Evolutionary conservation across 2,113 vertebrate species (phyloP), one percentile per base, ranked within the genome.

Genomic region (Illadopsis cleaveri): DNA sequence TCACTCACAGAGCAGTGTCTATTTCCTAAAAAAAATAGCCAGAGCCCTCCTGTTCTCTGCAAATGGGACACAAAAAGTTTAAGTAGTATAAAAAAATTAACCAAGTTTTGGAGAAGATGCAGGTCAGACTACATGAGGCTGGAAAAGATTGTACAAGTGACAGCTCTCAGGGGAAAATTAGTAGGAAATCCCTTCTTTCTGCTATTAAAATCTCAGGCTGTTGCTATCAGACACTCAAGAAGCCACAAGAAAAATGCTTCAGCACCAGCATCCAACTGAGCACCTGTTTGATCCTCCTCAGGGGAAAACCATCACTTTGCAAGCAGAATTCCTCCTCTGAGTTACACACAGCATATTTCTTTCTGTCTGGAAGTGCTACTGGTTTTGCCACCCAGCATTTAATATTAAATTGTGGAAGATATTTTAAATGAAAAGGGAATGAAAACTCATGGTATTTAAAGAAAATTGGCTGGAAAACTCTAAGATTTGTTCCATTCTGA

Each of bases 71-170:
- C 13, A 42, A n/a, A 24, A 51, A 14, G 7, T 27, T 18, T 1
- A 6, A 82, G 16, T 38, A 33, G 6, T 14, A 37, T 23, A 2
- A 25, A 20, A 48, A 40, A 83, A 15, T 10, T 25, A 10, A 37
- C 11, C 56, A 54, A 4, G 8, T 40, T 82, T 65, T 38, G 45
- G 51, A 61, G 28, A 15, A 70, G 40, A 19, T 28, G 37, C 8
- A 44, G 50, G 11, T 48, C 27, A 54, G 31, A 15, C 10, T 13
- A 5, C 3, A 1, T 1, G 1, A 64, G 21, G 33, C 40, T 54
- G 25, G 40, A 60, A 48, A 60, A 37, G 31, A 44, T 8, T 10
- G 22, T 6, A 19, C 5, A 14, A 48, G 42, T 20, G 73, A 48
- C 14, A 31, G 15, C 20, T 89, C 20, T 47, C 65, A 68, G 47